Conservation (phyloP, 2,113 vertebrate species). For the Ia io region DNA sequence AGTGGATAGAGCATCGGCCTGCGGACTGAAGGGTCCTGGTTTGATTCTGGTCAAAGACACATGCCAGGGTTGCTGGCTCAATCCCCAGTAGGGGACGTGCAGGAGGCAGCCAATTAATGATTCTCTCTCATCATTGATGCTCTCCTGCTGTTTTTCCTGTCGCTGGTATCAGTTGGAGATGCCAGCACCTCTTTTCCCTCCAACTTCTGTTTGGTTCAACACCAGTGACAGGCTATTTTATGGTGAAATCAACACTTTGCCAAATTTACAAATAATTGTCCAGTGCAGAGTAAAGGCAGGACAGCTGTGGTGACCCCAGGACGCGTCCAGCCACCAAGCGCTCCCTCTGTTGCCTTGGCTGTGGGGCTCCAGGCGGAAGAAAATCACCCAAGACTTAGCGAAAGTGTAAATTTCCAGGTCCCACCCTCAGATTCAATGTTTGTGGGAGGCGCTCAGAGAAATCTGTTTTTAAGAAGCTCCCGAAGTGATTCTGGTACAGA, state of each 20-base stretch:
- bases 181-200: not conserved
- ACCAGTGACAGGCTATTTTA: not conserved
- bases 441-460: not conserved
- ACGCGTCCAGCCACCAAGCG: not conserved
- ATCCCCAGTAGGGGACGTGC: too few species aligned
- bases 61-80: too few species aligned
- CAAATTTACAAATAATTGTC: not conserved
- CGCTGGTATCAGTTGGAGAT: not conserved
- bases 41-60: too few species aligned
- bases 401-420: not conserved
- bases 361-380: not conserved
- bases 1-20: too few species aligned
- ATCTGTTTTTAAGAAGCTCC: not conserved
- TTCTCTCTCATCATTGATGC: too few species aligned
- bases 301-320: not conserved
- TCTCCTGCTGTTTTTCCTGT: not conserved
- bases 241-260: not conserved
- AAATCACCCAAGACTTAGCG: not conserved
- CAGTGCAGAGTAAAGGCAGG: not conserved
- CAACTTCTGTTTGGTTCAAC: not conserved
- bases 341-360: not conserved
- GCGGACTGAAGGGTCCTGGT: too few species aligned
- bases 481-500: not conserved
- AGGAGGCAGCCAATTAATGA: too few species aligned
- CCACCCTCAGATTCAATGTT: not conserved